These are phyloP conservation scores for Sebastes umbrosus DNA, from an alignment of 2,797 vertebrate species.

Conservation along the genomic window DNA sequence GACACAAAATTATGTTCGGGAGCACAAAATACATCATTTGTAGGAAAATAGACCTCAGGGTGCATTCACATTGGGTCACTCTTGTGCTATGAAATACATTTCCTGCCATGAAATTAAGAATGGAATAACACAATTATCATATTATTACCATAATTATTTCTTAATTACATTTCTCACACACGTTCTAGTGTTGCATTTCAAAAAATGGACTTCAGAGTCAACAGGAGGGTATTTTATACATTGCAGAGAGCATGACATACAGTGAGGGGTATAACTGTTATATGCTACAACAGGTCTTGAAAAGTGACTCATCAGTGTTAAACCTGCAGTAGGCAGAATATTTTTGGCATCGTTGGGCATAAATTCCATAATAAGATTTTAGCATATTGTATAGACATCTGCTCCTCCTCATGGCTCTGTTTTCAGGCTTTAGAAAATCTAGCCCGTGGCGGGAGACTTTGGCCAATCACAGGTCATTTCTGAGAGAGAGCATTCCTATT, in stretches of 20 bases:
- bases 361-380: too few species aligned
- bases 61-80: neutral
- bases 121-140: neutral
- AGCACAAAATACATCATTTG: neutral
- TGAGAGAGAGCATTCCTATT: fast-evolving
- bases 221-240: neutral
- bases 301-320: neutral
- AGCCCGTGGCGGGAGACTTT: too few species aligned
- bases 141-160: neutral
- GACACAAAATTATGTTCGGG: neutral
- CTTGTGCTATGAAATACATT: neutral
- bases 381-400: too few species aligned
- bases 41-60: neutral
- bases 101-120: neutral
- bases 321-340: too few species aligned
- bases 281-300: neutral
- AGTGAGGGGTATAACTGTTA: neutral
- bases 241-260: too few species aligned
- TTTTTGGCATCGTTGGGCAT: too few species aligned
- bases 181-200: neutral
- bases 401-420: too few species aligned
- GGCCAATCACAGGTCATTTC: too few species aligned
- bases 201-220: neutral
- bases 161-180: neutral
- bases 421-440: too few species aligned